Percentiles rank a stretch among this genome's conserved stretches.
Conservation (phyloP, 2,888 invertebrate species). For the Trissolcus japonicus region DNA sequence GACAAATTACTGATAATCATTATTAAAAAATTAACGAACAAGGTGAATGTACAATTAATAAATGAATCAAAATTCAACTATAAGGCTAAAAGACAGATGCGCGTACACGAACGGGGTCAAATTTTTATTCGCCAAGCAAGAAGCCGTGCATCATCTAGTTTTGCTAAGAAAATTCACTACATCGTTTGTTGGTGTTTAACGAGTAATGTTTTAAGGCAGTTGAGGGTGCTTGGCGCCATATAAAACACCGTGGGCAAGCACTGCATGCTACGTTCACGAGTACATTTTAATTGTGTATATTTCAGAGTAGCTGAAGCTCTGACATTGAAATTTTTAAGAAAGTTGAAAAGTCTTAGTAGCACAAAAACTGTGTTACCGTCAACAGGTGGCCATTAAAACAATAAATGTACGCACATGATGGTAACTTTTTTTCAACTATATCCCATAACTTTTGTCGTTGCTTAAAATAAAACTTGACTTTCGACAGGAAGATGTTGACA, state of each 20-base stretch:
- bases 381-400: conserved; percentile 73
- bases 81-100: no score
- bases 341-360: conserved; percentile 70
- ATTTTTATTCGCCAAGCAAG: conserved; percentile 22
- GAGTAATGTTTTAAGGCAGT: conserved; percentile 41
- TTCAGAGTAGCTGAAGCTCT: conserved; percentile 49
- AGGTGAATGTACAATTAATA: no score
- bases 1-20: no score
- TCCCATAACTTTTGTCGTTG: conserved; percentile 22
- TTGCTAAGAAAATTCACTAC: conserved; percentile 42
- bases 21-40: no score
- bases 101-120: background rate
- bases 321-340: conserved; percentile 60
- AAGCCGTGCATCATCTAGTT: conserved; percentile 35
- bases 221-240: conserved; percentile 32
- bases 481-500: no score
- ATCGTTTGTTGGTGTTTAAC: conserved; percentile 44
- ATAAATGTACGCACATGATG: conserved; percentile 74
- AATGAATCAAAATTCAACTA: no score
- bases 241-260: conserved; percentile 44
- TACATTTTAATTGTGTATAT: conserved; percentile 56
- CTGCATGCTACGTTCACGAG: conserved; percentile 46
- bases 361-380: conserved; percentile 72
- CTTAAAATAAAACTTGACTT: background rate
- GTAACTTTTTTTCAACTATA: conserved; percentile 62